These are phyloP conservation scores for Ailurus styani DNA, from an alignment of 2,113 vertebrate species.

Conservation along the genomic window DNA sequence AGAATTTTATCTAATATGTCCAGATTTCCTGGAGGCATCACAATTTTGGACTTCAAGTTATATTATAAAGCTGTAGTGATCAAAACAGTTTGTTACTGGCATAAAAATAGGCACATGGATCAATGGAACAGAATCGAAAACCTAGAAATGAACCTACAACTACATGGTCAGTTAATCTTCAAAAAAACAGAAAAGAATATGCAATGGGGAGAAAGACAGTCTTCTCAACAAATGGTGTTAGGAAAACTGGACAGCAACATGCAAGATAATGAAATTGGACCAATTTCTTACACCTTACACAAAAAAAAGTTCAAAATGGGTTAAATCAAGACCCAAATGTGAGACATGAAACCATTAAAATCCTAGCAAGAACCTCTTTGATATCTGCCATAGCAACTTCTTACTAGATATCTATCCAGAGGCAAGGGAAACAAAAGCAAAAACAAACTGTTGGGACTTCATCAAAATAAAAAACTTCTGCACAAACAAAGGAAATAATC, in stretches of 20 bases:
- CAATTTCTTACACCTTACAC: not conserved
- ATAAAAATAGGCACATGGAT: not conserved
- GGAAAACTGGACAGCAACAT: not conserved
- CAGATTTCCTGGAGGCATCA: not conserved
- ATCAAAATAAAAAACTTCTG: too few species aligned
- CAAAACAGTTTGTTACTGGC: not conserved
- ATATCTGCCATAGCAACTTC: too few species aligned
- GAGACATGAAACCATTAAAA: not conserved
- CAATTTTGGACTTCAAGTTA: not conserved
- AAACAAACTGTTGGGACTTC: too few species aligned
- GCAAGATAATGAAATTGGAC: not conserved
- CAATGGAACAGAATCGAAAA: not conserved
- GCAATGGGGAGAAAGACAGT: not conserved
- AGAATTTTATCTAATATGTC: not conserved
- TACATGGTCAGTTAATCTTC: not conserved
- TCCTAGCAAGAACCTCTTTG: not conserved
- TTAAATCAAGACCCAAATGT: not conserved
- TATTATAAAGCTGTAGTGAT: not conserved
- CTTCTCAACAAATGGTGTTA: not conserved
- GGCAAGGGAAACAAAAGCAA: too few species aligned
- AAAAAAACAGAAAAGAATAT: not conserved
- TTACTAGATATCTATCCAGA: too few species aligned
- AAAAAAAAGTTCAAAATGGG: not conserved
- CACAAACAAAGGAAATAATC: too few species aligned
- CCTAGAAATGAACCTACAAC: not conserved